These are phyloP conservation scores for Eilema caniola DNA, from an alignment of 2,888 invertebrate genomes.

Conservation along the genomic window DNA sequence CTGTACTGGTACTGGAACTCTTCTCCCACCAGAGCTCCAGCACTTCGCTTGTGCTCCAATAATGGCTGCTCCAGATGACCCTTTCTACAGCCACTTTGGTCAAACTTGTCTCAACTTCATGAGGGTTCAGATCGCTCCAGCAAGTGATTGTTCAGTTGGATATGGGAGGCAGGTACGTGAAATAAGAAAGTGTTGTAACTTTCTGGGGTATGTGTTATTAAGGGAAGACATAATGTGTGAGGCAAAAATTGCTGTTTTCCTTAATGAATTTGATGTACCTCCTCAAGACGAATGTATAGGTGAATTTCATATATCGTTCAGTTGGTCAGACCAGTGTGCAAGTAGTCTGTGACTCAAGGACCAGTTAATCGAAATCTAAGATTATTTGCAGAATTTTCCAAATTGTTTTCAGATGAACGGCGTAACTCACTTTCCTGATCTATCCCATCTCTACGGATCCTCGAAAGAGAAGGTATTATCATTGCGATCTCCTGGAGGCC, in stretches of 20 bases:
- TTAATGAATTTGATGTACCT: no score
- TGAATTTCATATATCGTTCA: no score
- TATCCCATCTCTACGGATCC: slow-evolving; percentile 92
- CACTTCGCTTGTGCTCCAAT: slow-evolving; percentile 92
- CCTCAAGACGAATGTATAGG: no score
- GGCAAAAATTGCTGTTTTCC: no score
- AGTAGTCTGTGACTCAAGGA: no score
- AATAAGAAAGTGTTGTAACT: no score
- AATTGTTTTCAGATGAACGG: slow-evolving; percentile 89
- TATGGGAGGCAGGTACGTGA: slow-evolving; percentile 89
- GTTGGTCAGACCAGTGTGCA: no score
- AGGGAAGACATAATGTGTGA: no score
- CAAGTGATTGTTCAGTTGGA: slow-evolving; percentile 89
- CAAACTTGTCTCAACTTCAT: slow-evolving; percentile 92
- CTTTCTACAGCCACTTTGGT: slow-evolving; percentile 86
- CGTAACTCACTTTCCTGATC: slow-evolving; percentile 91
- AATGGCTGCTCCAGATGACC: slow-evolving; percentile 85
- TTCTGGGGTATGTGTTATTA: no score
- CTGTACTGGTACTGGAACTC: slow-evolving; percentile 87
- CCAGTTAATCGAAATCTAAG: no score
- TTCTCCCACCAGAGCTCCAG: slow-evolving; percentile 80
- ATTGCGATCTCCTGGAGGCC: slow-evolving; percentile 88
- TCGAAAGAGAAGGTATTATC: slow-evolving; percentile 84
- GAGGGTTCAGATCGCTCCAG: slow-evolving; percentile 89
- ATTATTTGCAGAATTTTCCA: no score